Percentiles rank a stretch among this genome's conserved stretches.
phyloP scores from a whole-genome alignment of 1,140 invertebrate genomes.

The Antheraea pernyi region DNA sequence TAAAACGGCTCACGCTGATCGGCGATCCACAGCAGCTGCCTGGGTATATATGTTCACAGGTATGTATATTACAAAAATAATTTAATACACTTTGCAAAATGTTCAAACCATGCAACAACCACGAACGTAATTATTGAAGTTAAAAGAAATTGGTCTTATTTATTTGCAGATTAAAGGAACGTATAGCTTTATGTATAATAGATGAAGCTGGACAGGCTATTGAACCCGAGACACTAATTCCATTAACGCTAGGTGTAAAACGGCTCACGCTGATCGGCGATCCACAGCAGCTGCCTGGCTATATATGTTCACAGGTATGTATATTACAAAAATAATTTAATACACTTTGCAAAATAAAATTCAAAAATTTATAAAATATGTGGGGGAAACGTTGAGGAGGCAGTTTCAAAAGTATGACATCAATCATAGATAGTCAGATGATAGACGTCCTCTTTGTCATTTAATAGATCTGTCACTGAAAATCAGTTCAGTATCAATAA shows the following conservation, averaged over 20 bases:
- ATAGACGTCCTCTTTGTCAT: too few relatives aligned
- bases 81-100: too few relatives aligned
- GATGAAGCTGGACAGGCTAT: conserved; percentile 95
- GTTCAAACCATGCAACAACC: too few relatives aligned
- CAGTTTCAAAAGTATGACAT: too few relatives aligned
- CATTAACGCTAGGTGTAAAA: conserved; percentile 85
- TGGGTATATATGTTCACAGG: conserved; percentile 88
- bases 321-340: neutral
- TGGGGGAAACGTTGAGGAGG: too few relatives aligned
- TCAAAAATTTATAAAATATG: too few relatives aligned
- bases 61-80: conserved; percentile 47
- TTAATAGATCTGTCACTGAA: too few relatives aligned
- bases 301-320: conserved; percentile 86
- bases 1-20: conserved; percentile 89
- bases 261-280: conserved; percentile 94
- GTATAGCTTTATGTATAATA: conserved; percentile 91
- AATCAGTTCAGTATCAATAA: too few relatives aligned
- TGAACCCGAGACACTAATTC: conserved; percentile 90
- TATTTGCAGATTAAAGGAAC: conserved; percentile 65
- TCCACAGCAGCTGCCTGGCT: conserved; percentile 91
- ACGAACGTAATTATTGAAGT: too few relatives aligned
- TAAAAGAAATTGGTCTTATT: neutral
- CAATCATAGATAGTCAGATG: too few relatives aligned
- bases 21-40: conserved; percentile 94
- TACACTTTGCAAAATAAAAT: too few relatives aligned